Conservation (phyloP, 2,113 vertebrate genomes). For the Manacus vitellinus region DNA sequence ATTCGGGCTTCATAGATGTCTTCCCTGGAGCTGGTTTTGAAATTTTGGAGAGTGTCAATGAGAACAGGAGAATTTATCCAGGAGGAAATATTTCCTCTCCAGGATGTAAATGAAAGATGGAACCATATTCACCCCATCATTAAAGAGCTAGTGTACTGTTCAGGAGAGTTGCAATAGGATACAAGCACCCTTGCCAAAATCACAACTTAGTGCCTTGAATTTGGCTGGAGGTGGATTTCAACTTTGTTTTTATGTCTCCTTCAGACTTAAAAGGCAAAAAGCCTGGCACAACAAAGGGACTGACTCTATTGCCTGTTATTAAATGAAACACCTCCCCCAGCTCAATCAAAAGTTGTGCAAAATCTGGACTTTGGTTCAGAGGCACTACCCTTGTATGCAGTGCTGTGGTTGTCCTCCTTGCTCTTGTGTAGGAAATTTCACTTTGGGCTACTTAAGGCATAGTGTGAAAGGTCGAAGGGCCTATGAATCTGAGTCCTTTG, state of each 20-base stretch:
- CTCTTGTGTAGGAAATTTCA: not conserved
- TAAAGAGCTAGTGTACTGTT: not conserved
- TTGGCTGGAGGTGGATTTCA: slow-evolving; percentile 37
- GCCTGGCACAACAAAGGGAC: not conserved
- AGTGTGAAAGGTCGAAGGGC: not conserved
- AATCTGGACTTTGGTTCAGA: not conserved
- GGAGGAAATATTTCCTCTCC: not conserved
- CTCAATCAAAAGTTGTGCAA: not conserved
- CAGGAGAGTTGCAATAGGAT: not conserved
- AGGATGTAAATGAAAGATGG: not conserved
- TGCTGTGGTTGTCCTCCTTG: not conserved
- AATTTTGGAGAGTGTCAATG: not conserved
- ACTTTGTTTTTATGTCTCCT: slow-evolving; percentile 1
- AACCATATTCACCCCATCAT: not conserved
- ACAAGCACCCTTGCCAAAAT: not conserved
- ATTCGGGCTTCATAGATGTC: not conserved
- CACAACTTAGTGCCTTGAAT: not conserved
- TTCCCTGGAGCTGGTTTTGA: not conserved
- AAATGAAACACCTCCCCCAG: not conserved
- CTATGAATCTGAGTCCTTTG: not conserved
- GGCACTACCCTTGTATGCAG: not conserved
- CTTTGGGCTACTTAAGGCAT: not conserved
- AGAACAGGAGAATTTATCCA: not conserved
- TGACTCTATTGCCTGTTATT: not conserved
- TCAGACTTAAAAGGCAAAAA: slow-evolving; percentile 20